Conservation (phyloP, 2,888 invertebrate genomes). For the Melikaiella ostensackeni region DNA sequence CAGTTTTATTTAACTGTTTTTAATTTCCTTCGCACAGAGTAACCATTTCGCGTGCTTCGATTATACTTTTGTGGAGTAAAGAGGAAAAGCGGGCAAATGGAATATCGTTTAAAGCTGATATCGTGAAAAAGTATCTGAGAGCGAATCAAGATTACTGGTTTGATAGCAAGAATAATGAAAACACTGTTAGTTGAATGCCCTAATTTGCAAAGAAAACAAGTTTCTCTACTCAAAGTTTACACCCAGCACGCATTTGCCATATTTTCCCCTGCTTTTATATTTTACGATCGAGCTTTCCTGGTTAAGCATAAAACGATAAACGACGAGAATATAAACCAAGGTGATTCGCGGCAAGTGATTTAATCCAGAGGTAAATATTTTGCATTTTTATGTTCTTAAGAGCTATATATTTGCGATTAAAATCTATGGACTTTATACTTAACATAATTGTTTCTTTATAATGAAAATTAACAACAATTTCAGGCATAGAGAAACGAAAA, state of each 20-base stretch:
- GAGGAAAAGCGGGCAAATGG: constrained; percentile 17
- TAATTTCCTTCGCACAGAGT: constrained; percentile 8
- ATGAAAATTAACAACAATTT: too few species aligned
- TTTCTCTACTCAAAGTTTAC: not conserved
- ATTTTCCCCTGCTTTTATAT: not conserved
- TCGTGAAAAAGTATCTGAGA: not conserved
- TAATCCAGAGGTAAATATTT: not conserved
- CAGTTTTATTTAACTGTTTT: constrained; percentile 12
- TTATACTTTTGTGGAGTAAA: constrained; percentile 23
- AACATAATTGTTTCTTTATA: too few species aligned
- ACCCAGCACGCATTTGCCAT: not conserved
- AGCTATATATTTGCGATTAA: not conserved
- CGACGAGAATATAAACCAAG: not conserved
- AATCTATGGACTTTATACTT: too few species aligned
- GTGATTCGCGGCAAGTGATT: not conserved
- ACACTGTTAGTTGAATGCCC: not conserved
- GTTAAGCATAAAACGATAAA: not conserved
- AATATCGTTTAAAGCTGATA: constrained; percentile 29
- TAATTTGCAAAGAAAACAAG: not conserved
- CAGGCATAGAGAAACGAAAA: too few species aligned
- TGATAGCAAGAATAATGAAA: not conserved
- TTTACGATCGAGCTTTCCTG: not conserved
- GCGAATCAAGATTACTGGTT: not conserved
- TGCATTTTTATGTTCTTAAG: not conserved
- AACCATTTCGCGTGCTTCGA: not conserved